These are phyloP conservation scores for Crenichthys baileyi DNA, from an alignment of 2,797 vertebrate species.

Conservation along the genomic window DNA sequence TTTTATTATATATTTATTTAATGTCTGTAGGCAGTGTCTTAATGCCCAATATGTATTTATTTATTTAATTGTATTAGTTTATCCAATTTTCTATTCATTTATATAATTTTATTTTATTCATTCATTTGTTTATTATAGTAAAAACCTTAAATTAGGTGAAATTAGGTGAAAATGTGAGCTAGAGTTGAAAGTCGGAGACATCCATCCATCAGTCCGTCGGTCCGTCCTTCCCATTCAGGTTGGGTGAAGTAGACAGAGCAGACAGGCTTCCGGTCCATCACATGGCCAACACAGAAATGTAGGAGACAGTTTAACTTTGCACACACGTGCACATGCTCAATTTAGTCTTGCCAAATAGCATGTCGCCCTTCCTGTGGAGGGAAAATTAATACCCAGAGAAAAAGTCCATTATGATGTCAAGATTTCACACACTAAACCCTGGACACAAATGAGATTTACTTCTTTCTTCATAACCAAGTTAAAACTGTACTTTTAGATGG, in stretches of 20 bases:
- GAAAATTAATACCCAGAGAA: background rate
- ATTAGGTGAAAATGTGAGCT: too few relatives aligned
- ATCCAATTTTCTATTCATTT: background rate
- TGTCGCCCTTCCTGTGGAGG: background rate
- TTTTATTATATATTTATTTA: too few relatives aligned
- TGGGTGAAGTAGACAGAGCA: background rate
- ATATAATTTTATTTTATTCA: background rate
- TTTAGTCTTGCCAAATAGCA: background rate
- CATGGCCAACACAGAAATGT: background rate
- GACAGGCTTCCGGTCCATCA: background rate
- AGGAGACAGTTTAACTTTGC: background rate
- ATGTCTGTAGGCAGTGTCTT: too few relatives aligned
- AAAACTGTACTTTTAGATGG: constrained; percentile 7
- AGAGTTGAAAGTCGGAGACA: background rate
- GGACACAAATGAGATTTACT: background rate
- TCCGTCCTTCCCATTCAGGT: background rate
- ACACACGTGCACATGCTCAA: background rate
- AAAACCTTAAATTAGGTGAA: too few relatives aligned
- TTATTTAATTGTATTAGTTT: background rate
- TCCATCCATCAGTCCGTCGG: background rate
- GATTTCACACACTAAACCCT: background rate
- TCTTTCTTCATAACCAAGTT: background rate
- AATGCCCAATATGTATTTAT: too few relatives aligned
- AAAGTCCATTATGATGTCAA: background rate
- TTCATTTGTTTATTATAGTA: background rate